Base-by-base conservation (phyloP, 1,140 invertebrate species). In the Camponotus pennsylvanicus region DNA sequence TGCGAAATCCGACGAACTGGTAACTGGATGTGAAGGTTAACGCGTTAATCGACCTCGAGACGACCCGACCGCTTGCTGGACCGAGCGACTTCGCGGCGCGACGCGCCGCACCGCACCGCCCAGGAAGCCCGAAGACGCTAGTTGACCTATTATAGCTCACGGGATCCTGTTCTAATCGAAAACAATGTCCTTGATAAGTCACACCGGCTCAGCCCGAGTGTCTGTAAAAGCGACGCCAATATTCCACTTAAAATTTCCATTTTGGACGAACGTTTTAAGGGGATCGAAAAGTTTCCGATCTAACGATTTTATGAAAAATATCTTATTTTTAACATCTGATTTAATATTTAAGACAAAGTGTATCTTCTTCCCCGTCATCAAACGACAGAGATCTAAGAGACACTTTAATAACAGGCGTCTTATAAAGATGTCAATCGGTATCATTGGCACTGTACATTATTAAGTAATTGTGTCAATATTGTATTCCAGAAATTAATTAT, bases 1-100 rank as follows among this genome's bases (percentile, higher is more conserved):
- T 45, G 34, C 34, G 5, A 70, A 80, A 80, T 70, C 34, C 21
- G 18, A 11, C 42, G n/a, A 82, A 82, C 52, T 78, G 61, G 15
- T 63, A 67, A 66, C 37, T 66, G 37, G 64, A 80, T 40, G 55
- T 63, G 69, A 83, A 83, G 69, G 79, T 82, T 83, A 83, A 73
- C 57, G 40, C 32, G 27, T 83, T 83, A 83, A 83, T 83, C 69
- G 69, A 73, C 79, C 79, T 73, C 79, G 79, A 83, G 79, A 83
- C 79, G 69, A 82, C 66, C 49, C 79, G 69, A 82, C 66, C 49
- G 66, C n/a, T 82, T 27, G 52, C 55, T 21, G 78, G 52, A 32
- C 11, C 63, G 66, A 71, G 18, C 67, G 79, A 83, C 79, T 83
- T 73, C 27, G 79, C 69, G 79, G 5, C 79, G 79, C 79, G 79